phyloP scores from a whole-genome alignment of 92 coral and sea anemone species.

The Porites rus region DNA sequence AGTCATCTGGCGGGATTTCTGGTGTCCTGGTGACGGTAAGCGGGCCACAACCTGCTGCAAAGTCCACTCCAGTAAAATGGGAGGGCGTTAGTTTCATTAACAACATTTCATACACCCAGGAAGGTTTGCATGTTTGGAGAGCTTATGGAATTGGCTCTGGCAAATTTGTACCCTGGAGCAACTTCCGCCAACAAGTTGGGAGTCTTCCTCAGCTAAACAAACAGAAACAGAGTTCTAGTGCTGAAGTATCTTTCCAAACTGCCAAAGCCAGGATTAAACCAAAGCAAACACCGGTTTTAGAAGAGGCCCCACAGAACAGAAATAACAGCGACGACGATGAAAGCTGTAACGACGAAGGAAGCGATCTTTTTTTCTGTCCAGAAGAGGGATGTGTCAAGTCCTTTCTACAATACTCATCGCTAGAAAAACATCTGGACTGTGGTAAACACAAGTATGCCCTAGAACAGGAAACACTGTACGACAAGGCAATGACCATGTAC shows the following conservation, averaged over 20 bases:
- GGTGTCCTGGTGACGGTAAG: slow-evolving; percentile 44
- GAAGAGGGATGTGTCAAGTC: slow-evolving; percentile 65
- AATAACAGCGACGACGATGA: no score
- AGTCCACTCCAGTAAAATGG: slow-evolving; percentile 22
- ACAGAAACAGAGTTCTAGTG: not conserved
- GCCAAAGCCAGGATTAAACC: not conserved
- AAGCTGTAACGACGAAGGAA: not conserved
- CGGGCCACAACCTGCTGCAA: slow-evolving; percentile 2
- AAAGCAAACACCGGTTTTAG: not conserved
- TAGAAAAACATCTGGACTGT: slow-evolving; percentile 58
- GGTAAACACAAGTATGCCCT: slow-evolving; percentile 62
- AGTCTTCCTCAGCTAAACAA: no score
- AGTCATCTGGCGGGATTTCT: slow-evolving; percentile 44
- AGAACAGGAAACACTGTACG: slow-evolving; percentile 51
- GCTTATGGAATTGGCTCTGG: not conserved
- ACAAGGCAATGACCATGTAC: slow-evolving; percentile 65
- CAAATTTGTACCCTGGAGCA: not conserved
- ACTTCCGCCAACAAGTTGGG: no score
- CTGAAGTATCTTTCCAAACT: not conserved
- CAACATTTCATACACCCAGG: slow-evolving; percentile 31
- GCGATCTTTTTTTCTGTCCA: slow-evolving; percentile 38
- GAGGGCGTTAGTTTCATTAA: slow-evolving; percentile 42
- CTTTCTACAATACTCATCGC: slow-evolving; percentile 46
- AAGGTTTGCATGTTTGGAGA: slow-evolving; percentile 32
- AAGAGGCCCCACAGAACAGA: not conserved